Base-by-base conservation (phyloP, 92 coral and sea anemone species). In the Epizoanthus illoricatus region DNA sequence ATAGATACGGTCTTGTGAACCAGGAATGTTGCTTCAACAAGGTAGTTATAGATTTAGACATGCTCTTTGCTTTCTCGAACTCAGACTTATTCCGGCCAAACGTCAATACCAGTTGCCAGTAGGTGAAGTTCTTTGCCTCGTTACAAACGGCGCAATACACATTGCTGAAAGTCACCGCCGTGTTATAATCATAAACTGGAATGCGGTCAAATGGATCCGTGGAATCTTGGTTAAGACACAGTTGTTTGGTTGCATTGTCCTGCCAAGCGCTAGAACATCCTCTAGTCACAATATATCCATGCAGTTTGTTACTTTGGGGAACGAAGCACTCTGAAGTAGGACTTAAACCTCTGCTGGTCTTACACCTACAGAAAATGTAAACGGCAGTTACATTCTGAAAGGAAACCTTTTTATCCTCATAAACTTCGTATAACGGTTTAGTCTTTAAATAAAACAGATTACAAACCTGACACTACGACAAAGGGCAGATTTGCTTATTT, bases 151-250 rank as follows among this genome's bases (percentile, higher is more conserved):
- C 69, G 16, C 69, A 64, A 39, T 64, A 64, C 11, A 64, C 69
- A 20, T 64, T 64, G 12, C 69, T 23, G 69, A 64, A 64, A 8
- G 69, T 23, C 17, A 5, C 9, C 56, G n/a, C 55, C 17, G 74
- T 69, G 13, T 69, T 55, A 13, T 69, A 10, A 15, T 42, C 74
- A 69, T 40, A 69, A 5, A 69, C 57, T 69, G 74, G 74, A 69
- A 69, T 69, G 19, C 4, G 49, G 7, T 5, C 43, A 23, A 69
- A 41, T 15, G 54, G 74, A 69, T 69, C 74, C 15, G 24, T 69
- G 41, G 56, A 18, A 12, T 69, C 43, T 8, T 16, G 24, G 4
- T 69, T 52, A 69, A 42, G 24, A 43, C 74, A 69, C 4, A 69
- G 74, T 69, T 39, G 12, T n/a, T 39, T 69, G 2, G 28, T 33